Evolutionary conservation across 2,113 vertebrate genomes (phyloP).

Genomic region (Phaethon lepturus): DNA sequence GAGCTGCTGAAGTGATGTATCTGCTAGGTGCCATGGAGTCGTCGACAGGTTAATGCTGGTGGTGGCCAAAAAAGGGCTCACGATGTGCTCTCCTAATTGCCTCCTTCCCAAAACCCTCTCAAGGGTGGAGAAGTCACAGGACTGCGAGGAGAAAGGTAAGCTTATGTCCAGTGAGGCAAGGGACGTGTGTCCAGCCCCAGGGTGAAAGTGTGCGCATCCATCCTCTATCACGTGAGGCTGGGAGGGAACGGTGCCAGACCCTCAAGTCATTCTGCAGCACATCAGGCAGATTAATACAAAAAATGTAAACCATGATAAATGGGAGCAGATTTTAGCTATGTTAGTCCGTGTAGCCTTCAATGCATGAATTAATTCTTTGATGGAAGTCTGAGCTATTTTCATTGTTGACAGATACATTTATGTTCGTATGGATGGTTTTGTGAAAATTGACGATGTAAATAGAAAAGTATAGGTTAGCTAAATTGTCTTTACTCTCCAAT

Average conservation of each 20-base stretch:
- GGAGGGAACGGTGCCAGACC: not conserved
- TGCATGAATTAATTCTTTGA: not conserved
- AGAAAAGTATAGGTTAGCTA: not conserved
- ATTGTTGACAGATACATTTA: not conserved
- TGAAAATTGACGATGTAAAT: not conserved
- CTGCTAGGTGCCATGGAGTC: not conserved
- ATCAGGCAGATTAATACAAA: conserved; percentile 15
- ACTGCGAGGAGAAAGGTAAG: not conserved
- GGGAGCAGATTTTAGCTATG: conserved; percentile 27
- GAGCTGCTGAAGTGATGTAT: not conserved
- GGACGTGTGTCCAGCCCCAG: not conserved
- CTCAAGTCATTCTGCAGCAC: not conserved
- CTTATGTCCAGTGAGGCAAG: not conserved
- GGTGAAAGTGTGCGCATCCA: not conserved
- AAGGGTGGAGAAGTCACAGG: not conserved
- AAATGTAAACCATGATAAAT: conserved; percentile 40
- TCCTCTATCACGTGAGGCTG: not conserved
- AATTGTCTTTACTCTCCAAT: not conserved
- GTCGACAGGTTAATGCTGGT: not conserved
- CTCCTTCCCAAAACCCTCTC: not conserved
- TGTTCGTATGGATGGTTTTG: not conserved
- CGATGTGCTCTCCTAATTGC: not conserved
- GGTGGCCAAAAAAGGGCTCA: not conserved
- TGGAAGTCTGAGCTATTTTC: not conserved
- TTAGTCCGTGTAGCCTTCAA: not conserved